Evolutionary conservation across 2,888 invertebrate genomes (phyloP), one percentile per base, ranked within the genome.

Genomic region (Parnassius glacialis): DNA sequence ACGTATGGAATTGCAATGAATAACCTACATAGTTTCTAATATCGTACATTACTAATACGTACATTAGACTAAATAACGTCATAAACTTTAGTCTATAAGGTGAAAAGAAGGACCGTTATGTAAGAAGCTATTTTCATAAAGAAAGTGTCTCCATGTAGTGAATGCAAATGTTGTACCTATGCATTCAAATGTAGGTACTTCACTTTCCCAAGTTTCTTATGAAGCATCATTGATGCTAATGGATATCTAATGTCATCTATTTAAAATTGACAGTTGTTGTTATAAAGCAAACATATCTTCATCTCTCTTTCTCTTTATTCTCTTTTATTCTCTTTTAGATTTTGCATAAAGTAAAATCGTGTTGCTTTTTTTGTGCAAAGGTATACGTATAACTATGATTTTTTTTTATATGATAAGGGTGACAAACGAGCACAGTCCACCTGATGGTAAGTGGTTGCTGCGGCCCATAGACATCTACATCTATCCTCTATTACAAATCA

Each of bases 91-190:
- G 45, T 45, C 45, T 45, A 12, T 45, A 45, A 53, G 20, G 41
- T 43, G 57, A 41, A 20, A 20, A 20, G 54, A 64, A 66, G 67
- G 60, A 69, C 69, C 69, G 70, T 71, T 69, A 68, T 62, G 56
- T 67, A 69, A 69, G 67, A 66, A 62, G 66, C 61, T 67, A 68
- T 67, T 66, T 69, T 68, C 68, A 65, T 65, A 68, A 70, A 70
- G 72, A 74, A 74, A 74, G 74, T 68, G 70, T 65, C 67, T 59
- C 50, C 64, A 62, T 59, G 59, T 51, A 25, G 59, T 67, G 71
- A 72, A 73, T 73, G 66, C 69, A 65, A 73, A 74, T 70, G 62
- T 65, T 59, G 61, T 65, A n/a, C n/a, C n/a, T n/a, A 65, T 64
- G 64, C 57, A 65, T 65, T 56, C 60, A 20, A 62, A 52, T 59